These are phyloP conservation scores for Lamprologus ornatipinnis DNA, from an alignment of 2,113 vertebrate genomes.

Conservation along the genomic window DNA sequence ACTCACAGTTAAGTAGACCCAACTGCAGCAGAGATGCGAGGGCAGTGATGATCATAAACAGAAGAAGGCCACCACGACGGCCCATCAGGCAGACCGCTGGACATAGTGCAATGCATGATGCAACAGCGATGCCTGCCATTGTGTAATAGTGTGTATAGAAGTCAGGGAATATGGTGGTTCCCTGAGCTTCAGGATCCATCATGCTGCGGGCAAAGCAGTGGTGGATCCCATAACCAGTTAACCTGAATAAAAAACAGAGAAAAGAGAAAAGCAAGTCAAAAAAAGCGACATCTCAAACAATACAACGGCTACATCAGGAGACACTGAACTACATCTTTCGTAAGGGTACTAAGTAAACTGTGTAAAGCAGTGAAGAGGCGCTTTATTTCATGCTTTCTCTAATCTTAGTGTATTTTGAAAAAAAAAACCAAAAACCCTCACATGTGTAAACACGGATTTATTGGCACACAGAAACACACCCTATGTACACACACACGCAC, in stretches of 20 bases:
- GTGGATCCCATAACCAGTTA: constrained; percentile 93
- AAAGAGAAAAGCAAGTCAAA: neutral
- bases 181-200: constrained; percentile 80
- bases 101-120: constrained; percentile 88
- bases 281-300: neutral
- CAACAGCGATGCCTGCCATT: constrained; percentile 86
- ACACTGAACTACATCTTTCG: neutral
- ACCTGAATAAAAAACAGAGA: constrained; percentile 58
- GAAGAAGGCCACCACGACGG: constrained; percentile 85
- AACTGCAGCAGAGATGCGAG: constrained; percentile 92
- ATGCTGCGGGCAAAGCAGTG: constrained; percentile 96
- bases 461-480: neutral
- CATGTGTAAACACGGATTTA: neutral
- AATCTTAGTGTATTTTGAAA: neutral
- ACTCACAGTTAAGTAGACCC: constrained; percentile 92
- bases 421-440: fast-evolving
- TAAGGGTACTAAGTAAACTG: neutral
- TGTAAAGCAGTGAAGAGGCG: neutral
- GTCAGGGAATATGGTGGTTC: constrained; percentile 79
- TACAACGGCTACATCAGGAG: neutral
- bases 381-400: neutral
- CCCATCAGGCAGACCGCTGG: constrained; percentile 85
- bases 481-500: neutral
- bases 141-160: constrained; percentile 94
- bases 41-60: constrained; percentile 95